phyloP scores from a whole-genome alignment of 2,888 invertebrate genomes.

The Amphipoea oculea region DNA sequence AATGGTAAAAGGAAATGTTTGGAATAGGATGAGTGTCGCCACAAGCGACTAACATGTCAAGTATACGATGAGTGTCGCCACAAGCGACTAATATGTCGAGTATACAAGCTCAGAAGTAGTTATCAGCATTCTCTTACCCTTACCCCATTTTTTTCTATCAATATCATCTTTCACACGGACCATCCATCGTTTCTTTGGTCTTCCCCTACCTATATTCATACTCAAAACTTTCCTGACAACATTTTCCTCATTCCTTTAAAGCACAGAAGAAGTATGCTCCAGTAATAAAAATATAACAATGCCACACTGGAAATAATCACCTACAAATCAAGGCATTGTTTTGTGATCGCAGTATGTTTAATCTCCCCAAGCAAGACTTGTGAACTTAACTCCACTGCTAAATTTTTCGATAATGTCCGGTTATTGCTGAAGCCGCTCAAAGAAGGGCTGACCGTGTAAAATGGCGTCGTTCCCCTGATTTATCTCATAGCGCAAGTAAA shows the following conservation, averaged over 20 bases:
- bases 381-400: conserved; percentile 5
- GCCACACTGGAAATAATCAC: not conserved
- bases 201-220: not conserved
- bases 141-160: not conserved
- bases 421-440: conserved; percentile 41
- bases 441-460: conserved; percentile 53
- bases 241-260: not conserved
- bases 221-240: not conserved
- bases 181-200: not conserved
- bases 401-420: conserved; percentile 37
- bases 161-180: not conserved
- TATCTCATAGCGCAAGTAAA: conserved; percentile 58
- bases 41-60: not conserved
- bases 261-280: not conserved
- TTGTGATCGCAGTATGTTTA: not conserved
- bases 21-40: not conserved
- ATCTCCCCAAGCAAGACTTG: not conserved
- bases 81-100: not conserved
- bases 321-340: not conserved
- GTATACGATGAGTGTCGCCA: not conserved
- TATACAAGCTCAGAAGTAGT: not conserved
- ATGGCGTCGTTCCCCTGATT: conserved; percentile 59
- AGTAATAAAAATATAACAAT: not conserved
- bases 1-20: not conserved
- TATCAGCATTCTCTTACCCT: not conserved